phyloP scores from a whole-genome alignment of 2,113 vertebrate species.

The Nansenia antarctica region DNA sequence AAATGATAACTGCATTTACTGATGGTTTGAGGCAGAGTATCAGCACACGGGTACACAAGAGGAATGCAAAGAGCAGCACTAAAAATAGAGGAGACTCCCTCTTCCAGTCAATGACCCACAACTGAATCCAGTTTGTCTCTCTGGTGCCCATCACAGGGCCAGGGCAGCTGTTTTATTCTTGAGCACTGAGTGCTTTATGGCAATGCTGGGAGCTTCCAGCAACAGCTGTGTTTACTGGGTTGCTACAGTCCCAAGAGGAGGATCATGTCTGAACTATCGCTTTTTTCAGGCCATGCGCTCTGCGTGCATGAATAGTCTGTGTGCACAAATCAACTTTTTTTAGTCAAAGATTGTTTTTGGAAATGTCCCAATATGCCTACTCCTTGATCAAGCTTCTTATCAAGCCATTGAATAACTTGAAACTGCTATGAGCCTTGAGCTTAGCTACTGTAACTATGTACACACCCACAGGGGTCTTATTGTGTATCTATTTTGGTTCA shows the following conservation, averaged over 20 bases:
- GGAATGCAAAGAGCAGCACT: constrained; percentile 25
- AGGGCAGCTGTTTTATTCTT: constrained; percentile 26
- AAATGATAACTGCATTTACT: constrained; percentile 5
- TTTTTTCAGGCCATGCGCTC: neutral
- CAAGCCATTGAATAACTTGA: neutral
- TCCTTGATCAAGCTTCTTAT: too few relatives aligned
- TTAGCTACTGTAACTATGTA: neutral
- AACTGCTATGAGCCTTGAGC: neutral
- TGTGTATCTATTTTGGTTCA: neutral
- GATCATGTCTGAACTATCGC: constrained; percentile 5
- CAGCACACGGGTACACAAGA: constrained; percentile 10
- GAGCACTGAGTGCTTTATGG: constrained; percentile 34
- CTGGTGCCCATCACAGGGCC: constrained; percentile 12
- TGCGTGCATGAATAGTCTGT: neutral
- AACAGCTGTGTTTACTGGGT: constrained; percentile 37
- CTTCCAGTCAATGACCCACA: neutral
- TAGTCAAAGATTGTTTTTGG: too few relatives aligned
- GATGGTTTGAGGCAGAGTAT: constrained; percentile 2
- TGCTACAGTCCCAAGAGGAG: neutral
- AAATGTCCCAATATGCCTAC: too few relatives aligned
- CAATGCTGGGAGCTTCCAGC: constrained; percentile 24
- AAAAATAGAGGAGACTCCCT: constrained; percentile 14
- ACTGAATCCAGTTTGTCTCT: constrained; percentile 22
- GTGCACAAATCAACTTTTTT: too few relatives aligned
- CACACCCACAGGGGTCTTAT: neutral